Evolutionary conservation across 2,888 invertebrate genomes (phyloP), one percentile per base, ranked within the genome.

Genomic region (Megalurothrips usitatus): DNA sequence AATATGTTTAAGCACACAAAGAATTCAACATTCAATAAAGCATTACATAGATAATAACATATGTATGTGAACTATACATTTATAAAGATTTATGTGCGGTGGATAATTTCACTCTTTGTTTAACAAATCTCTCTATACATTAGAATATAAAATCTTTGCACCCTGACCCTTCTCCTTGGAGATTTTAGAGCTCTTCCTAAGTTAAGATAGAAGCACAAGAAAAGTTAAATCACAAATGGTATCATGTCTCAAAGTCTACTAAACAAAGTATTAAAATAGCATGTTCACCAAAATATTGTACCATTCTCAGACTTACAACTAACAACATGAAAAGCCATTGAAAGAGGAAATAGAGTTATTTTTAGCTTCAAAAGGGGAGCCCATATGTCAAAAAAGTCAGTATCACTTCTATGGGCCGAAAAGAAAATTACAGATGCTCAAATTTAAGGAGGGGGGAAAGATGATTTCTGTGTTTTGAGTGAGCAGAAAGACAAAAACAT

Each of bases 61-160:
- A 75, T 75, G 68, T 75, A 75, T 75, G 68, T 75, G 68, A 75
- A 75, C 68, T 75, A 75, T 75, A 75, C 68, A 75, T 75, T 75
- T 26, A 75, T 75, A 75, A 75, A 75, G 68, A 26, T 75, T 75
- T 75, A 75, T 75, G 68, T 75, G 68, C 68, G 68, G 68, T 75
- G 68, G 68, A 75, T 75, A 75, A 26, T 26, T 75, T 75, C 68
- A 58, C 58, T 58, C 26, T 75, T 26, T 23, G 26, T 75, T 75
- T 75, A 75, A 75, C 68, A 75, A 75, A 75, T 75, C 68, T 75
- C 68, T 75, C 12, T 26, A 75, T 26, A 75, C 23, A 75, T 75
- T 75, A 75, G 68, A 75, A 75, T 75, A 75, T 75, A 75, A 75
- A 75, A 75, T 19, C 68, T 75, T 75, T 75, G 68, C 68, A 75